Evolutionary conservation across 2,888 invertebrate genomes (phyloP).

Genomic region (Rotaria socialis): DNA sequence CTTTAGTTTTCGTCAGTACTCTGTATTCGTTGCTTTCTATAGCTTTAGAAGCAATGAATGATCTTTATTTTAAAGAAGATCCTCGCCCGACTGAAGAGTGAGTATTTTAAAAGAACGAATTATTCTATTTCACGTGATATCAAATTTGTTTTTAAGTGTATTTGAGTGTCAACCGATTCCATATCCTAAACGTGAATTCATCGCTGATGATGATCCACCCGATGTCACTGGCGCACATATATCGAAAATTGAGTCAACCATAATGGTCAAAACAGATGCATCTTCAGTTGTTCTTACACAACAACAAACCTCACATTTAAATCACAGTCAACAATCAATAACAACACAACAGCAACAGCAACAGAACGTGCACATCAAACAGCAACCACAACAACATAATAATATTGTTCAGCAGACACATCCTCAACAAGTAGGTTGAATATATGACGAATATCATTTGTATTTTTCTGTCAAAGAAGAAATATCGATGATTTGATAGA

Average conservation of each 20-base stretch:
- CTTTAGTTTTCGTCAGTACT: background rate
- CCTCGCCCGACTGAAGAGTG: slow-evolving; percentile 80
- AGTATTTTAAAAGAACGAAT: slow-evolving; percentile 50
- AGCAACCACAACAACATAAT: slow-evolving; percentile 18
- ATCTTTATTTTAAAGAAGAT: slow-evolving; percentile 89
- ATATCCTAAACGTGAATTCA: slow-evolving; percentile 92
- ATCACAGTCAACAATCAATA: slow-evolving; percentile 19
- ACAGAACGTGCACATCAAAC: background rate
- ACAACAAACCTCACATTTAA: background rate
- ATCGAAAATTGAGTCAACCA: background rate
- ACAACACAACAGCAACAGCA: slow-evolving; percentile 1
- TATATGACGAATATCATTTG: background rate
- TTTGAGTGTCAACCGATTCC: slow-evolving; percentile 76
- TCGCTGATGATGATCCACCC: slow-evolving; percentile 78
- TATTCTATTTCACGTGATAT: background rate
- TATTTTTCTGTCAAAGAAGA: too few relatives aligned
- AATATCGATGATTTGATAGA: too few relatives aligned
- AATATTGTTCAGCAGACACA: background rate
- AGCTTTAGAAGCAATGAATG: slow-evolving; percentile 76
- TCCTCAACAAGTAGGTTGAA: background rate
- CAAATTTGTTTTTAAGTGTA: slow-evolving; percentile 65
- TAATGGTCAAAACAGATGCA: background rate
- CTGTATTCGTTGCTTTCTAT: background rate
- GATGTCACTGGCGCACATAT: slow-evolving; percentile 10
- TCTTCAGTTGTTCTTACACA: background rate